Conservation (phyloP, 2,797 vertebrate genomes). For the Etheostoma perlongum region DNA sequence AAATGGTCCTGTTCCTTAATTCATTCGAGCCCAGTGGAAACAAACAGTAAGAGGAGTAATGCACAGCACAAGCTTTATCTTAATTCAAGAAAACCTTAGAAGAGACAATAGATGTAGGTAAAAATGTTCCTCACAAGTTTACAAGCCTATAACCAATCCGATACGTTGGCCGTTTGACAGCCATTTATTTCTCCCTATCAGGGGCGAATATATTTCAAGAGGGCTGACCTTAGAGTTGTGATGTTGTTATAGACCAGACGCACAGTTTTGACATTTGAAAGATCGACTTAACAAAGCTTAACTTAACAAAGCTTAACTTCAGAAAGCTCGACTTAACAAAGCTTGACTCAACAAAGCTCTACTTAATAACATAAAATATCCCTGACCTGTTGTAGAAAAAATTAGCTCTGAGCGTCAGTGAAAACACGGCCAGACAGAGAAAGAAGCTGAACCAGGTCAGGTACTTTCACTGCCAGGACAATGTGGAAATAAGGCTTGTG, state of each 20-base stretch:
- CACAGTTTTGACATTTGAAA: neutral
- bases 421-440: constrained; percentile 34
- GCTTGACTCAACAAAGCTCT: too few relatives aligned
- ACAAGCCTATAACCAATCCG: constrained; percentile 34
- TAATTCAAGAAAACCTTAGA: neutral
- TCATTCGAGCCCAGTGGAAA: neutral
- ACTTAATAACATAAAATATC: constrained; percentile 17
- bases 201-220: constrained; percentile 38
- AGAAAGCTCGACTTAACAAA: too few relatives aligned
- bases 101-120: neutral
- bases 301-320: too few relatives aligned
- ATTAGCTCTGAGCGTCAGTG: constrained; percentile 22
- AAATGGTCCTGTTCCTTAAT: neutral
- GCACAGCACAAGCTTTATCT: constrained; percentile 4
- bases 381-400: constrained; percentile 35
- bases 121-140: neutral
- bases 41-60: neutral
- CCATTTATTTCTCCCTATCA: constrained; percentile 29
- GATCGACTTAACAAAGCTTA: too few relatives aligned
- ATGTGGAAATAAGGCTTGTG: constrained; percentile 64
- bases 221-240: constrained; percentile 35
- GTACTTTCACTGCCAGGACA: constrained; percentile 62
- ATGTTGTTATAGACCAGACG: constrained; percentile 41
- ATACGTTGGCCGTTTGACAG: constrained; percentile 16
- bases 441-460: constrained; percentile 41